A percentile compares a stretch with the other conserved stretches of the same genome.
These are phyloP conservation scores for Brachypteracias leptosomus DNA, from an alignment of 2,113 vertebrate species.

Conservation along the genomic window DNA sequence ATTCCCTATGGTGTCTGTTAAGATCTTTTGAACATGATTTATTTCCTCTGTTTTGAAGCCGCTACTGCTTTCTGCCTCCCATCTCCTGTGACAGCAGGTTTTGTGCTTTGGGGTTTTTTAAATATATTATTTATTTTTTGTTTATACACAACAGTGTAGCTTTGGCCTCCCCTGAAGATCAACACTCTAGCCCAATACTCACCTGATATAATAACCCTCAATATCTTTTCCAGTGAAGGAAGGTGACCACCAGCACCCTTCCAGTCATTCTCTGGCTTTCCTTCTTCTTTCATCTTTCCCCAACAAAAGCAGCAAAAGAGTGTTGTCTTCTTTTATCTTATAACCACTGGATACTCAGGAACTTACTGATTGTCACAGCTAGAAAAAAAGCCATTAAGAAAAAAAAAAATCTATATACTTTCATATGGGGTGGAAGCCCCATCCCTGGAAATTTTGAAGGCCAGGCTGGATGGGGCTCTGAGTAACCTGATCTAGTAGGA, in stretches of 20 bases:
- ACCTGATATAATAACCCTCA: background rate
- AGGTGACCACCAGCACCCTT: background rate
- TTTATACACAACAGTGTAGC: background rate
- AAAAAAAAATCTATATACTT: background rate
- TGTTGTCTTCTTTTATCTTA: background rate
- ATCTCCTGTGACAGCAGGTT: background rate
- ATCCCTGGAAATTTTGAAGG: too few species aligned
- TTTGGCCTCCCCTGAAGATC: background rate
- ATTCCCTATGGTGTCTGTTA: background rate
- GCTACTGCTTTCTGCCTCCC: background rate
- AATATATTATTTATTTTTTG: background rate
- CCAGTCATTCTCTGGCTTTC: background rate
- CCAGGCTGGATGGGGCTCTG: too few species aligned
- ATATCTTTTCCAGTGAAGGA: background rate
- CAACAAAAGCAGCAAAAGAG: background rate
- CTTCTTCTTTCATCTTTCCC: constrained; percentile 41
- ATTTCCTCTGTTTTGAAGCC: background rate
- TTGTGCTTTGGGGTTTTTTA: background rate
- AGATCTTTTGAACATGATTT: background rate
- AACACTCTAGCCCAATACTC: background rate
- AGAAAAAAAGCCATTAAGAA: background rate
- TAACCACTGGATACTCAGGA: background rate
- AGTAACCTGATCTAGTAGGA: too few species aligned
- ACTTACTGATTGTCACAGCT: background rate
- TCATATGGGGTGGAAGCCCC: too few species aligned